phyloP scores from a whole-genome alignment of 1,140 invertebrate genomes.

The Drosophila tristis region DNA sequence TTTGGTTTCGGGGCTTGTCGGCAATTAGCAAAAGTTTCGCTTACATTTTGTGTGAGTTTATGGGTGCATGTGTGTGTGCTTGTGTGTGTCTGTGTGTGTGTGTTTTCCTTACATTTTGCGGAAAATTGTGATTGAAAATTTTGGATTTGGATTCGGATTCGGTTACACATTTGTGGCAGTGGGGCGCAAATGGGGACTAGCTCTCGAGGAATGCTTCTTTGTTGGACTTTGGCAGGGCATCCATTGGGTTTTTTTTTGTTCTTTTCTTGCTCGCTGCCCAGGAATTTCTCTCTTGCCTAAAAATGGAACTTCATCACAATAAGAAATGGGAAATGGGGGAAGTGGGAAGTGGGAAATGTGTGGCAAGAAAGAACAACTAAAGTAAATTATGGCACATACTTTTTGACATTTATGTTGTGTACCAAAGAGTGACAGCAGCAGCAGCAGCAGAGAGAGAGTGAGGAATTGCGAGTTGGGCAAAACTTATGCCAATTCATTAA shows the following conservation, averaged over 20 bases:
- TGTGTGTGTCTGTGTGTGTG: too few relatives aligned
- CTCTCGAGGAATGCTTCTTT: background rate
- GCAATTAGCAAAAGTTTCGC: background rate
- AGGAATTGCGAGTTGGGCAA: constrained; percentile 36
- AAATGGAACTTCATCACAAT: constrained; percentile 4
- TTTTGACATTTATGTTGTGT: constrained; percentile 53
- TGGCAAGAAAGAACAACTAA: background rate
- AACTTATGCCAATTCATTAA: constrained; percentile 82
- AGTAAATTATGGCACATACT: constrained; percentile 34
- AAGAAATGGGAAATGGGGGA: background rate
- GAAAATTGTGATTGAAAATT: too few relatives aligned
- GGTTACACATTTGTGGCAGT: too few relatives aligned
- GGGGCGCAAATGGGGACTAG: too few relatives aligned
- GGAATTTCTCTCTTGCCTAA: background rate
- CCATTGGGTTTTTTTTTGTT: background rate
- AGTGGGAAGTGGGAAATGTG: background rate
- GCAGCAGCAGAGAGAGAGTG: too few relatives aligned
- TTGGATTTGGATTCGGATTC: too few relatives aligned
- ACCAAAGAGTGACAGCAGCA: constrained; percentile 1
- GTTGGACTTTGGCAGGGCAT: background rate
- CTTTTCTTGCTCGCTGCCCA: background rate
- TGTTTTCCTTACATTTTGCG: constrained; percentile 5
- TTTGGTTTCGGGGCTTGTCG: background rate
- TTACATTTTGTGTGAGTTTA: background rate
- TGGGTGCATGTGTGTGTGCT: background rate